Evolutionary conservation across 2,888 invertebrate species (phyloP), one percentile per base, ranked within the genome.

Genomic region (Trachelus troglodyta): DNA sequence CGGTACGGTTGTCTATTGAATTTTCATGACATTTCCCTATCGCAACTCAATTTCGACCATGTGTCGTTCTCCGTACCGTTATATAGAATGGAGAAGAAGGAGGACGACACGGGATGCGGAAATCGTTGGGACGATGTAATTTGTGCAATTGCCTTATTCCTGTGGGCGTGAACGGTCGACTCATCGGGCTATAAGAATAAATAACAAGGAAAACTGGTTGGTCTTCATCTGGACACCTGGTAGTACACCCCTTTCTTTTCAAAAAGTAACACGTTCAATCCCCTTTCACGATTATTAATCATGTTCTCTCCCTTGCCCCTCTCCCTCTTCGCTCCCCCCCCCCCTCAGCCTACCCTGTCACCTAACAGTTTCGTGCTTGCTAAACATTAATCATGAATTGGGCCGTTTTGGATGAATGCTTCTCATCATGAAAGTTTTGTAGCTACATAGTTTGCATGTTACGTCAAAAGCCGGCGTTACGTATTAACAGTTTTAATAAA

Each of bases 1-100:
- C 71, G 73, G 34, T 34, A 69, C 74, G 76, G 82, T 78, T 83
- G 83, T 86, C 86, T 84, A 87, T 86, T 87, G 86, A 87, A 87
- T 87, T 87, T 86, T 85, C 85, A 85, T 84, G 83, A 83, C 83
- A 81, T 79, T 81, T 81, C 80, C 81, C 82, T 80, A 81, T 81
- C 83, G 81, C 81, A 83, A 85, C 87, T 86, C 86, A 85, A 87
- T 87, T 86, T 83, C 73, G 74, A 40, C 78, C 75, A 74, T 80
- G 74, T 80, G 75, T 80, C 78, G 75, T 31, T 74, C 69, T 79
- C 71, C 76, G 31, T 31, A 9, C 2, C 15, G 12, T 31, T 15
- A 3, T 31, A 6, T 34, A 23, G 11, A 15, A 33, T 23, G 12
- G 71, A 34, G 31, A 34, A 71, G 71, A 71, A 34, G 71, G 33